phyloP scores from a whole-genome alignment of 2,797 vertebrate species.

The Euphonia xanthogaster region DNA sequence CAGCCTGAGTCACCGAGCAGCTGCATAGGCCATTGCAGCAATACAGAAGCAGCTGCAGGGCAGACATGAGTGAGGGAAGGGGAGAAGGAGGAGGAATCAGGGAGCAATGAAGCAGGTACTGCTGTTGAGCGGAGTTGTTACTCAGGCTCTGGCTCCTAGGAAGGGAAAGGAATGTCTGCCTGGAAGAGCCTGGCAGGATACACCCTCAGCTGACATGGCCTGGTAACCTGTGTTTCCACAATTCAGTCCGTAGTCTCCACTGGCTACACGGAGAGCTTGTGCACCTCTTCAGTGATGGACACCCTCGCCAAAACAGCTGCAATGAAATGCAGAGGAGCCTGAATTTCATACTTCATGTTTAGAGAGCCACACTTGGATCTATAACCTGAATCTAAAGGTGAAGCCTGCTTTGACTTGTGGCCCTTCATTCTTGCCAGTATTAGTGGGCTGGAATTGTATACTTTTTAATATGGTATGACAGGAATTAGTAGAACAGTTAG shows the following conservation, averaged over 20 bases:
- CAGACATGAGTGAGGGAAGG: not conserved
- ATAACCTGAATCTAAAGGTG: not conserved
- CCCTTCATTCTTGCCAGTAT: not conserved
- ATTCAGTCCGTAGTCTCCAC: fast-evolving
- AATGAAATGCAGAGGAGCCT: not conserved
- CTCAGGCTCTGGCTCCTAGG: not conserved
- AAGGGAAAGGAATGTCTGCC: not conserved
- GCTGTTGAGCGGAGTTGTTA: not conserved
- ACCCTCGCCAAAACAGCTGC: not conserved
- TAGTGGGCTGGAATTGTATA: not conserved
- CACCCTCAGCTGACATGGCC: not conserved
- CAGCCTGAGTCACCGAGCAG: not conserved
- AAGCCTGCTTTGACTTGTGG: not conserved
- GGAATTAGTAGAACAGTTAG: not conserved
- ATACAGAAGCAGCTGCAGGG: not conserved
- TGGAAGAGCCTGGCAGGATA: not conserved
- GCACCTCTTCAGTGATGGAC: not conserved
- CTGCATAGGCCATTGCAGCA: not conserved
- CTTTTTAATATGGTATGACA: not conserved
- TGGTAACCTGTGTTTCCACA: not conserved
- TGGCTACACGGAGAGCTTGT: not conserved
- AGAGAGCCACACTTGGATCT: not conserved
- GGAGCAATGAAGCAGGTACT: not conserved
- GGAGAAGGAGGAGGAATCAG: not conserved
- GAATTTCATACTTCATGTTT: not conserved